phyloP scores from a whole-genome alignment of 2,888 invertebrate genomes.

The Calameuta pallipes region DNA sequence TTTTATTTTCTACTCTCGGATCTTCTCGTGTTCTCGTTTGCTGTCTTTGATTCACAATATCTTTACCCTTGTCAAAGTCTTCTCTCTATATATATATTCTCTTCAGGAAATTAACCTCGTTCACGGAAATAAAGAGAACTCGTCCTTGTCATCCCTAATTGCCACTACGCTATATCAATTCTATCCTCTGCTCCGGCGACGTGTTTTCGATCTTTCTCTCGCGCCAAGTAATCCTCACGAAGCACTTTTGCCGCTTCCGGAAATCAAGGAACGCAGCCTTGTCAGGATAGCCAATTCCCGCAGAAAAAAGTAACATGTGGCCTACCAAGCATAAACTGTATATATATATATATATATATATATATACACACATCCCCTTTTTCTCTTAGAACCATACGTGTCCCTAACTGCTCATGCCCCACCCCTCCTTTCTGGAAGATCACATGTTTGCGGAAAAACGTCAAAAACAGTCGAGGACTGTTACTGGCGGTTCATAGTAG shows the following conservation, averaged over 20 bases:
- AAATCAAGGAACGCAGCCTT: background rate
- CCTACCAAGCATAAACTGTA: background rate
- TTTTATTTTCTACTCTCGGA: background rate
- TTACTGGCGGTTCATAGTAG: background rate
- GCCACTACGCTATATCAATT: background rate
- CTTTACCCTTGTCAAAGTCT: background rate
- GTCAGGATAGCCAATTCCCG: background rate
- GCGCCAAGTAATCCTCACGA: background rate
- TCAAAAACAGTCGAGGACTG: slow-evolving; percentile 18
- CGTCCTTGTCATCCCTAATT: background rate
- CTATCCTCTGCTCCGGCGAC: background rate
- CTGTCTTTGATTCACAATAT: background rate
- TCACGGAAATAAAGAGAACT: background rate
- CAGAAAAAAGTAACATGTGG: background rate
- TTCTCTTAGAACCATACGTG: background rate
- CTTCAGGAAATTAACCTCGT: background rate
- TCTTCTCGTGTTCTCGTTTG: background rate
- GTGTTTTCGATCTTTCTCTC: background rate
- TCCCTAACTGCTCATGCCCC: background rate
- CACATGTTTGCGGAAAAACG: slow-evolving; percentile 15
- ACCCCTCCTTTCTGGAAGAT: background rate
- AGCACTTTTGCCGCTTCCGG: background rate
- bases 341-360: background rate
- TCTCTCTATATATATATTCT: background rate
- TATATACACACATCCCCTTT: background rate